Conservation (phyloP, 2,888 invertebrate genomes). For the Melipona bicolor region DNA sequence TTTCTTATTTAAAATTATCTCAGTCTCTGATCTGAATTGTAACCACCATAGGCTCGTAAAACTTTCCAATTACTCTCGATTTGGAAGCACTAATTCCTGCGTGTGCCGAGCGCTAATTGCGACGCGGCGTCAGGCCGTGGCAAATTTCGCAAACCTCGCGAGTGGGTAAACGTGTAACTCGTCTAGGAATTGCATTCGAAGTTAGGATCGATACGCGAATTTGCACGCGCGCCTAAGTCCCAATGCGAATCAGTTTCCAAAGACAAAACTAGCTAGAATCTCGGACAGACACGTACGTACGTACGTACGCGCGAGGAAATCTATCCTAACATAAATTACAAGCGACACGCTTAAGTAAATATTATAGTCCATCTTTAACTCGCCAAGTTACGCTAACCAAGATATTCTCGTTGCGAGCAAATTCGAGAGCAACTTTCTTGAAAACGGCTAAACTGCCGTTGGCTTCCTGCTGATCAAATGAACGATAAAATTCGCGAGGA, state of each 20-base stretch:
- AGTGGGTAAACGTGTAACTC: constrained; percentile 13
- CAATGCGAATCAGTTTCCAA: neutral
- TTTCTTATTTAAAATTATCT: too few relatives aligned
- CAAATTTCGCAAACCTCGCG: constrained; percentile 19
- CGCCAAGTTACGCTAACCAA: neutral
- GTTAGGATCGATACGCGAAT: constrained; percentile 33
- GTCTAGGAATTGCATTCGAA: neutral
- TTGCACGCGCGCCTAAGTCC: neutral
- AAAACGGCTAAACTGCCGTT: neutral
- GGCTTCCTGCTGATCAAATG: too few relatives aligned
- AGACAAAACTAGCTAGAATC: constrained; percentile 2
- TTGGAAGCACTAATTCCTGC: neutral
- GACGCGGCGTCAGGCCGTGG: neutral
- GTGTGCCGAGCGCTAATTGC: constrained; percentile 33
- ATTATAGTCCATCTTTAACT: neutral
- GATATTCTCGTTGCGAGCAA: neutral
- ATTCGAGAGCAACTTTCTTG: neutral
- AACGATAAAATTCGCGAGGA: too few relatives aligned
- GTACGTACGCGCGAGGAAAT: neutral
- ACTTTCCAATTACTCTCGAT: neutral
- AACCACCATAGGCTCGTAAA: neutral
- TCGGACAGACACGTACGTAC: neutral
- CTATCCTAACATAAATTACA: neutral
- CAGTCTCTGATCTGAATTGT: too few relatives aligned
- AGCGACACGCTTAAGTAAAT: constrained; percentile 24